Base-by-base conservation (phyloP, 1,140 invertebrate genomes). In the Cylas formicarius region DNA sequence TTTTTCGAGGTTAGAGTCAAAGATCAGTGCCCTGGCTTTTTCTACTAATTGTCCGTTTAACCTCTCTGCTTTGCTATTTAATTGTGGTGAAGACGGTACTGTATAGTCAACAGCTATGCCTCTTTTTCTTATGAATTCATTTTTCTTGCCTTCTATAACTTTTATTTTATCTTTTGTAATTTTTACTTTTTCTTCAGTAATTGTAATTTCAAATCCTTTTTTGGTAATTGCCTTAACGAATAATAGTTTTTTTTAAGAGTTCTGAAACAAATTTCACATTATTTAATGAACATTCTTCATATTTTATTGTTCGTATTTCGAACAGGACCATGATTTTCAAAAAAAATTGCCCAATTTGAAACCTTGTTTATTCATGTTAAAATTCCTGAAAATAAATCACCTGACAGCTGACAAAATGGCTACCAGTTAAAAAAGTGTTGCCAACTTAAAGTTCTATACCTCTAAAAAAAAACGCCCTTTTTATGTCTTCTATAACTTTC, bases 51-150 rank as follows among this genome's bases (percentile, higher is more conserved):
- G 64, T 37, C 64, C 18, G 37, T 70, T 69, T 4, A 56, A 44
- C 17, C 67, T 46, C 50, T 71, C 67, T 3, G 60, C 52, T n/a
- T 55, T 40, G 20, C 66, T 67, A 57, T 71, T 71, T 40, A 57
- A 42, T 42, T 65, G 46, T 26, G 68, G 61, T 8, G 57, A 47
- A 43, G 63, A 56, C 13, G 53, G 48, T 10, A 55, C 36, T 6
- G 54, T 57, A 35, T 45, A 45, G 32, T 52, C 39, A 13, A 29
- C 7, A 13, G 24, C 26, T 11, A 56, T 57, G 26, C 55, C 59
- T 33, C 31, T 44, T 27, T 43, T 16, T 33, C 16, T 38, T 9
- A 17, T 44, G 39, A 55, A 57, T 50, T 63, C 58, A 3, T 38
- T 27, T 23, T 35, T 42, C 26, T 39, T 50, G 16, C 45, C 47